Percentiles rank a stretch among this genome's conserved stretches.
Evolutionary conservation across 2,888 invertebrate genomes (phyloP).

Genomic region (Iselma pallidipennis): DNA sequence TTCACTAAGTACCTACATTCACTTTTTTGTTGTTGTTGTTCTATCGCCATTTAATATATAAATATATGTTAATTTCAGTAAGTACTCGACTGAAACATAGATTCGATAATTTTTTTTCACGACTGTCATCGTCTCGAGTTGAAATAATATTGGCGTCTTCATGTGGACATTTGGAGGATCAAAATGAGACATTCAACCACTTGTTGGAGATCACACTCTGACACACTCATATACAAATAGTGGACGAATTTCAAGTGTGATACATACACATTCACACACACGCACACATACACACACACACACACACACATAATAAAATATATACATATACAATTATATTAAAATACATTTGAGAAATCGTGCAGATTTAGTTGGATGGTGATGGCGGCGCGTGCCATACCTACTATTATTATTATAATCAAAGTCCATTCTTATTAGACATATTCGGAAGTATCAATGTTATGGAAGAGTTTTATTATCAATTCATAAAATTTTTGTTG

Average conservation of each 20-base stretch:
- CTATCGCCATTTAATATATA: no score
- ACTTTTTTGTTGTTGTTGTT: no score
- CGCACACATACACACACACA: neutral
- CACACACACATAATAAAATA: neutral
- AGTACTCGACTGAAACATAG: no score
- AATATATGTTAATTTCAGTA: no score
- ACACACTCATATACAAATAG: neutral
- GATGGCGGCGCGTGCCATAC: neutral
- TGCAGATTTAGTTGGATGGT: neutral
- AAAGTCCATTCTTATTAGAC: neutral
- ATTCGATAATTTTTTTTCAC: conserved; percentile 6
- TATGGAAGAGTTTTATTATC: no score
- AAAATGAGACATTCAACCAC: conserved; percentile 6
- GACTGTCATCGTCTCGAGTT: conserved; percentile 7
- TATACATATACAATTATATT: neutral
- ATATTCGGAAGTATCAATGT: neutral
- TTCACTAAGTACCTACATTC: no score
- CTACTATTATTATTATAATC: no score
- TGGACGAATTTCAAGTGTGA: conserved; percentile 14
- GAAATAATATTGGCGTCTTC: conserved; percentile 19
- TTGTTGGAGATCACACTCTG: neutral
- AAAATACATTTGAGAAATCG: neutral
- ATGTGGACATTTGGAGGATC: neutral
- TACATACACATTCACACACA: neutral
- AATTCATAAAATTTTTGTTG: no score